Conservation (phyloP, 2,797 vertebrate species). For the Monodelphis domestica region DNA sequence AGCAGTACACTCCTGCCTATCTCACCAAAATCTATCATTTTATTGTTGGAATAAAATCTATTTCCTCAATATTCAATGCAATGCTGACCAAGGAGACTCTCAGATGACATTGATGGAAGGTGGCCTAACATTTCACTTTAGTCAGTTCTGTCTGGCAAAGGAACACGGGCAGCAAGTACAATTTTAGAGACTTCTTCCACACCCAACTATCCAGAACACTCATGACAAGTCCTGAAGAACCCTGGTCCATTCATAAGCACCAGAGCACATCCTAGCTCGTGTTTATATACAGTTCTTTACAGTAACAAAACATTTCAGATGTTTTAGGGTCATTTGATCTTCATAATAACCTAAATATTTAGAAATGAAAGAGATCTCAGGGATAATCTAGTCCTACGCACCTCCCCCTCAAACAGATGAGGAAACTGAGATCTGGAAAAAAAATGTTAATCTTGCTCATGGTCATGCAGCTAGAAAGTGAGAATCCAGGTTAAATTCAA, state of each 20-base stretch:
- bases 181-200: not conserved
- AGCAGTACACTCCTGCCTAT: not conserved
- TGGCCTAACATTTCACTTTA: not conserved
- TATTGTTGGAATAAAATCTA: not conserved
- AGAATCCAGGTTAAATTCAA: conserved; percentile 81
- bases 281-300: not conserved
- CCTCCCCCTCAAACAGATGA: not conserved
- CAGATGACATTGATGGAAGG: not conserved
- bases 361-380: not conserved
- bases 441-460: conserved; percentile 79
- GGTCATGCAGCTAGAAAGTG: conserved; percentile 80
- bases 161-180: not conserved
- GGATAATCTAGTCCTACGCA: not conserved
- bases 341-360: not conserved
- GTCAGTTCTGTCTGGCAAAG: not conserved
- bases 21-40: not conserved
- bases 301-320: not conserved
- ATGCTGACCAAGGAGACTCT: not conserved
- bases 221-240: not conserved
- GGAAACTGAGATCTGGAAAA: conserved; percentile 60
- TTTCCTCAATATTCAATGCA: not conserved
- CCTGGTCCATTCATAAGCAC: not conserved
- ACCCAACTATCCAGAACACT: not conserved
- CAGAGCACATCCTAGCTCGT: not conserved
- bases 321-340: not conserved